Conservation (phyloP, 2,113 vertebrate genomes). For the Poicephalus gulielmi region DNA sequence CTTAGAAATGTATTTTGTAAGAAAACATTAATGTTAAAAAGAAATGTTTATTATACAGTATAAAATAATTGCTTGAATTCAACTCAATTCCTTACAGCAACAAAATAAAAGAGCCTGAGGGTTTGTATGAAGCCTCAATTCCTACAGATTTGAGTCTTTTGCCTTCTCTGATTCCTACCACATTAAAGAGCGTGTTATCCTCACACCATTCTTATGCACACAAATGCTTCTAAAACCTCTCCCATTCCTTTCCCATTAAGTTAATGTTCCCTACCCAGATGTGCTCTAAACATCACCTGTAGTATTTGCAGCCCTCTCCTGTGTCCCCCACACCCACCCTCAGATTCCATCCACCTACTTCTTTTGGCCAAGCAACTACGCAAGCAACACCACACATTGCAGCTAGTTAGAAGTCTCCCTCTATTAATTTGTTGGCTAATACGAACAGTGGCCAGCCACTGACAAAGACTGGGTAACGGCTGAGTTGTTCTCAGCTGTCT, state of each 20-base stretch:
- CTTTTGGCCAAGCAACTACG: slow-evolving; percentile 10
- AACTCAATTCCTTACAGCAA: slow-evolving; percentile 18
- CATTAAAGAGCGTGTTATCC: background rate
- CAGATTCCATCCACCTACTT: background rate
- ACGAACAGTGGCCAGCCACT: slow-evolving; percentile 64
- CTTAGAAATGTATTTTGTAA: slow-evolving; percentile 78
- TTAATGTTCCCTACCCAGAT: background rate
- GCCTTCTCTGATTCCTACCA: background rate
- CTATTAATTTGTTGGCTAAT: background rate
- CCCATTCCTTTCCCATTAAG: background rate
- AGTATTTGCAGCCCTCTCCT: background rate
- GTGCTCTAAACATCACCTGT: background rate
- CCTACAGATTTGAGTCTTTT: background rate
- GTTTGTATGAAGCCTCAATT: slow-evolving; percentile 28
- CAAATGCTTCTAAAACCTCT: background rate
- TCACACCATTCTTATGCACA: background rate
- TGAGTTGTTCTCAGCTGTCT: slow-evolving; percentile 41
- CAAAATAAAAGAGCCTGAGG: slow-evolving; percentile 58
- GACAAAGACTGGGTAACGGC: background rate
- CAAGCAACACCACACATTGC: background rate
- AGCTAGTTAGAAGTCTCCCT: background rate
- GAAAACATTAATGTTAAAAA: slow-evolving; percentile 74
- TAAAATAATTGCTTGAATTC: slow-evolving; percentile 72
- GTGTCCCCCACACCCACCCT: background rate
- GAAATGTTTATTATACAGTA: slow-evolving; percentile 73